phyloP scores from a whole-genome alignment of 2,797 vertebrate genomes.

The Natrix natrix region DNA sequence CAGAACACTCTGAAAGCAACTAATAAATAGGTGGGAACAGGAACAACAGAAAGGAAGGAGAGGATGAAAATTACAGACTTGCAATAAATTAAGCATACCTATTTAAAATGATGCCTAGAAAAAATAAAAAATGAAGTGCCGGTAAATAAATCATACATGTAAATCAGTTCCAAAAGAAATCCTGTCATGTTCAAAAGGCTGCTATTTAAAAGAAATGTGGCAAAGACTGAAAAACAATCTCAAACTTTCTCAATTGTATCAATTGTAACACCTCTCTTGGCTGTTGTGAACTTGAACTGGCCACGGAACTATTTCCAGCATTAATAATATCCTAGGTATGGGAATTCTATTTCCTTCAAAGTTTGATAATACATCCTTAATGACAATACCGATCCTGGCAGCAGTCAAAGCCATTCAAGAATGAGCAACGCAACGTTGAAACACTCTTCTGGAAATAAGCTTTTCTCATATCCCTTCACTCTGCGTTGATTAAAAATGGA shows the following conservation, averaged over 20 bases:
- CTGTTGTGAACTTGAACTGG: background rate
- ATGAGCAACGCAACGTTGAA: background rate
- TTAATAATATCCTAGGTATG: constrained; percentile 1
- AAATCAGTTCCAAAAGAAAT: background rate
- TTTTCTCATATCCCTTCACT: background rate
- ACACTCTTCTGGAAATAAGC: background rate
- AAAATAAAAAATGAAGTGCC: too few relatives aligned
- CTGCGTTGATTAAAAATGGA: constrained; percentile 14
- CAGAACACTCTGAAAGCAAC: background rate
- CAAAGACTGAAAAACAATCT: background rate
- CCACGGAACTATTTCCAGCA: background rate
- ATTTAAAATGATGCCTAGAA: background rate
- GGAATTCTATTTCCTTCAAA: constrained; percentile 16
- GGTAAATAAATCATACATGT: background rate
- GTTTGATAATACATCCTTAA: background rate
- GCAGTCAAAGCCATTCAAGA: background rate
- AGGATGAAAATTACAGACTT: background rate
- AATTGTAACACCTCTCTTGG: background rate
- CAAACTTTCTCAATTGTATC: background rate
- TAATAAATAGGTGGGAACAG: background rate
- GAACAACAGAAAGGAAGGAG: background rate
- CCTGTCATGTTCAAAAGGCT: background rate
- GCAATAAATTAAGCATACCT: background rate
- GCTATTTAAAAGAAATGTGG: background rate
- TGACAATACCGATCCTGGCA: background rate